phyloP scores from a whole-genome alignment of 2,113 vertebrate genomes.

The Scartelaos histophorus region DNA sequence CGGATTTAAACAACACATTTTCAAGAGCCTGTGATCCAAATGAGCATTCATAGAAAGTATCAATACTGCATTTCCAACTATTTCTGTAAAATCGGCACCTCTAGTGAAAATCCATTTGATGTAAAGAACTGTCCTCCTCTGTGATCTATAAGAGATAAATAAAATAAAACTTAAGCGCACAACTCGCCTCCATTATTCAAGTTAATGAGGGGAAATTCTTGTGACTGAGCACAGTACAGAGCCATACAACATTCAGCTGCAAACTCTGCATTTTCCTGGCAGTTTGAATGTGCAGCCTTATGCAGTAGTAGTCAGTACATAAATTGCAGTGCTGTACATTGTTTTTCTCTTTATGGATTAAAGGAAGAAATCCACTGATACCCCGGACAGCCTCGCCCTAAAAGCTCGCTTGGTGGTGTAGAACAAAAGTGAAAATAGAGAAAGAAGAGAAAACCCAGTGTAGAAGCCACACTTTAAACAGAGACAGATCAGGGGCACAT shows the following conservation, averaged over 20 bases:
- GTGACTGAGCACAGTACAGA: constrained; percentile 11
- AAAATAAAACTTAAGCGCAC: neutral
- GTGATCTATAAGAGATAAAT: constrained; percentile 8
- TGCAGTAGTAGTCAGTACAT: neutral
- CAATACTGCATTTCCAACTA: constrained; percentile 3
- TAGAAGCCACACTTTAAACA: too few relatives aligned
- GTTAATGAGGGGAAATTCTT: constrained; percentile 18
- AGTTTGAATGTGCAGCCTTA: neutral
- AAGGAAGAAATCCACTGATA: constrained; percentile 10
- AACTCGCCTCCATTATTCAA: constrained; percentile 20
- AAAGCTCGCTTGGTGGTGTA: neutral
- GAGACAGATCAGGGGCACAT: too few relatives aligned
- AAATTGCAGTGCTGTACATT: constrained; percentile 3
- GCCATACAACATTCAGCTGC: constrained; percentile 4
- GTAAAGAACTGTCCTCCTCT: constrained; percentile 1
- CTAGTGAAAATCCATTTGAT: constrained; percentile 23
- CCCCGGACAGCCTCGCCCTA: constrained; percentile 6
- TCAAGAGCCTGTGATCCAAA: too few relatives aligned
- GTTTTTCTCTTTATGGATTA: neutral
- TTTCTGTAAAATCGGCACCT: neutral
- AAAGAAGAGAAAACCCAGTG: constrained; percentile 18
- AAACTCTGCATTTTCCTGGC: neutral
- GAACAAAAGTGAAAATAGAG: neutral
- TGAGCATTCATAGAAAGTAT: too few relatives aligned
- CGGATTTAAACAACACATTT: too few relatives aligned